Evolutionary conservation across 2,888 invertebrate genomes (phyloP).

Genomic region (Orchestes rusci): DNA sequence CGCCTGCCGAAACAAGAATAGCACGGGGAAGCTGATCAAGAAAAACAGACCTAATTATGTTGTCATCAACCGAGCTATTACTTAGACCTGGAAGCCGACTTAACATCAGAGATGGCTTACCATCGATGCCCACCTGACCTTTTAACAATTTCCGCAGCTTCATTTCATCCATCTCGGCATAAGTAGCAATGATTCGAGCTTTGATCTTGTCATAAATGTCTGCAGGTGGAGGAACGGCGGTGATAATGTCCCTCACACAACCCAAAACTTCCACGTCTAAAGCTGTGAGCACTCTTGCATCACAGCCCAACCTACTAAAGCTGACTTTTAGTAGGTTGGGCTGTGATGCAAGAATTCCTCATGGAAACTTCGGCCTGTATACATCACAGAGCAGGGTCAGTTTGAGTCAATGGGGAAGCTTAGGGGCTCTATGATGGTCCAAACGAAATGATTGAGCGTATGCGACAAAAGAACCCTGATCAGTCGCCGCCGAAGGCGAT

Average conservation of each 20-base stretch:
- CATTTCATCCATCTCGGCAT: conserved; percentile 1
- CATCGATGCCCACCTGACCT: conserved; percentile 2
- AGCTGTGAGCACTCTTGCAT: not conserved
- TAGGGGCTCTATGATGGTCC: conserved; percentile 2
- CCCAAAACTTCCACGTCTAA: conserved; percentile 2
- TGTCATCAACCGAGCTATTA: not conserved
- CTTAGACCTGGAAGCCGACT: not conserved
- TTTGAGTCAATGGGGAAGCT: not conserved
- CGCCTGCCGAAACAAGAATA: conserved; percentile 1
- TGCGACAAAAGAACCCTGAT: not conserved
- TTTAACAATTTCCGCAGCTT: conserved; percentile 1
- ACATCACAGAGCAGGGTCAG: conserved; percentile 1
- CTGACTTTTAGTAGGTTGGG: not conserved
- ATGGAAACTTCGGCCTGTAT: conserved; percentile 1
- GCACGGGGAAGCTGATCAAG: conserved; percentile 2
- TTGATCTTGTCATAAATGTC: conserved; percentile 1
- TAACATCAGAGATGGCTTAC: not conserved
- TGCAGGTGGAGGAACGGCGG: not conserved
- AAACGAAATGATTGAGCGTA: conserved; percentile 1
- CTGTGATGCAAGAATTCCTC: conserved; percentile 1
- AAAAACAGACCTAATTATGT: conserved; percentile 1
- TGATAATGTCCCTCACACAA: conserved; percentile 2
- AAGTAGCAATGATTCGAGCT: conserved; percentile 1
- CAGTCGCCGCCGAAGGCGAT: no score
- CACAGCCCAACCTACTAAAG: no score